phyloP scores from a whole-genome alignment of 2,797 vertebrate species.

The Fistularia tabacaria region DNA sequence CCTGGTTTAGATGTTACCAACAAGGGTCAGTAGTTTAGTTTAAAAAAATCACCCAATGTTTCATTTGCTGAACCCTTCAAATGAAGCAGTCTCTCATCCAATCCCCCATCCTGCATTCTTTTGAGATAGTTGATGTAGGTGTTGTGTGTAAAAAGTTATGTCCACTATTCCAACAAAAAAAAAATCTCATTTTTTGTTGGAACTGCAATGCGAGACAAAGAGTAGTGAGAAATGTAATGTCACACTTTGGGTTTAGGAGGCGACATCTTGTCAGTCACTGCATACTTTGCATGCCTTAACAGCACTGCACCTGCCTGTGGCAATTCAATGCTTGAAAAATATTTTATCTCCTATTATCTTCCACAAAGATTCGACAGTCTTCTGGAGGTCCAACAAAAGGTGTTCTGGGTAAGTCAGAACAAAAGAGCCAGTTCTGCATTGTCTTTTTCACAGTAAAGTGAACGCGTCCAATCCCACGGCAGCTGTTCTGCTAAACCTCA shows the following conservation, averaged over 20 bases:
- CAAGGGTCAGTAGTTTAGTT: too few relatives aligned
- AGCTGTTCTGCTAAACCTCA: conserved; percentile 24
- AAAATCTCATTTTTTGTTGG: conserved; percentile 31
- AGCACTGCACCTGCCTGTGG: conserved; percentile 30
- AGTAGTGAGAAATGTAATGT: conserved; percentile 45
- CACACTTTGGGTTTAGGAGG: conserved; percentile 62
- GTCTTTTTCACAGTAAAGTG: conserved; percentile 39
- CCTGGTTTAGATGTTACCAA: too few relatives aligned
- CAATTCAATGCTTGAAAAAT: conserved; percentile 32
- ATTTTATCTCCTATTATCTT: conserved; percentile 30
- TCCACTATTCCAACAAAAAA: conserved; percentile 27
- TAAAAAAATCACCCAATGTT: background rate
- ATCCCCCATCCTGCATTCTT: conserved; percentile 34
- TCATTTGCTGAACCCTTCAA: conserved; percentile 15
- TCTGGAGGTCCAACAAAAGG: conserved; percentile 28
- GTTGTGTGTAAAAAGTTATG: conserved; percentile 26
- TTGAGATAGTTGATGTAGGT: conserved; percentile 43
- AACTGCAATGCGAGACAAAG: conserved; percentile 48
- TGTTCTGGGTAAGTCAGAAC: conserved; percentile 7
- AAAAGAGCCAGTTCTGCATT: conserved; percentile 17
- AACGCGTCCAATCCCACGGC: conserved; percentile 34
- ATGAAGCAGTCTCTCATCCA: conserved; percentile 14
- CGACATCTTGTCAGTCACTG: conserved; percentile 47
- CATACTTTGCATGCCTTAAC: conserved; percentile 25
- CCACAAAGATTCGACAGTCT: conserved; percentile 45